A percentile compares a stretch with the other conserved stretches of the same genome.
Evolutionary conservation across 2,888 invertebrate genomes (phyloP).

Genomic region (Prionchulus punctatus): DNA sequence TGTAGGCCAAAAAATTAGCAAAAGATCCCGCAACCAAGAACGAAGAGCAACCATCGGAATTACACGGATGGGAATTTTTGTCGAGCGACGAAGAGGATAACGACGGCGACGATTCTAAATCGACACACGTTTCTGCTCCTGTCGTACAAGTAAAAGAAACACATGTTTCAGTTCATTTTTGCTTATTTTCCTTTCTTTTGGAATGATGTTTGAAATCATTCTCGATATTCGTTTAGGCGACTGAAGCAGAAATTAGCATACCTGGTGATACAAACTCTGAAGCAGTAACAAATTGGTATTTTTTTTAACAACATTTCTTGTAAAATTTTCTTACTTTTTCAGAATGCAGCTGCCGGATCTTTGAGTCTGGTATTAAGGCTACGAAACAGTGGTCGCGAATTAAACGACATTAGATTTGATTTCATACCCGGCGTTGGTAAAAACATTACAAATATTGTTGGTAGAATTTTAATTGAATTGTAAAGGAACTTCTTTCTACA

Average conservation of each 20-base stretch:
- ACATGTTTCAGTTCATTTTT: too few species aligned
- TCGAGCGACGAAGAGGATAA: constrained; percentile 7
- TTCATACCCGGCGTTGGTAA: constrained; percentile 45
- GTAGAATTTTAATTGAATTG: background rate
- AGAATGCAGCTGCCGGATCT: background rate
- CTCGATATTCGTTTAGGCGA: background rate
- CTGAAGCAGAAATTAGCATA: background rate
- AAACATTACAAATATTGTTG: background rate
- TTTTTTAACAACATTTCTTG: background rate
- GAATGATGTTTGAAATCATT: too few species aligned
- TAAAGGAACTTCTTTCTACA: background rate
- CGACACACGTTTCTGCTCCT: too few species aligned
- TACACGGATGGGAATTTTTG: constrained; percentile 9
- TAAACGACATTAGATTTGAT: constrained; percentile 95
- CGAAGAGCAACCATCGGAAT: constrained; percentile 1
- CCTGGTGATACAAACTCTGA: background rate
- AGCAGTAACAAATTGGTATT: background rate
- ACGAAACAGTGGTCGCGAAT: constrained; percentile 61
- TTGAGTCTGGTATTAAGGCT: constrained; percentile 29
- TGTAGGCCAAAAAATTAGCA: constrained; percentile 8
- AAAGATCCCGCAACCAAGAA: constrained; percentile 2
- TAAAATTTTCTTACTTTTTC: background rate
- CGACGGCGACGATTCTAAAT: background rate
- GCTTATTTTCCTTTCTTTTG: too few species aligned
- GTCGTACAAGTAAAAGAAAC: too few species aligned